Conservation (phyloP, 2,113 vertebrate genomes). For the Nycticebus coucang region DNA sequence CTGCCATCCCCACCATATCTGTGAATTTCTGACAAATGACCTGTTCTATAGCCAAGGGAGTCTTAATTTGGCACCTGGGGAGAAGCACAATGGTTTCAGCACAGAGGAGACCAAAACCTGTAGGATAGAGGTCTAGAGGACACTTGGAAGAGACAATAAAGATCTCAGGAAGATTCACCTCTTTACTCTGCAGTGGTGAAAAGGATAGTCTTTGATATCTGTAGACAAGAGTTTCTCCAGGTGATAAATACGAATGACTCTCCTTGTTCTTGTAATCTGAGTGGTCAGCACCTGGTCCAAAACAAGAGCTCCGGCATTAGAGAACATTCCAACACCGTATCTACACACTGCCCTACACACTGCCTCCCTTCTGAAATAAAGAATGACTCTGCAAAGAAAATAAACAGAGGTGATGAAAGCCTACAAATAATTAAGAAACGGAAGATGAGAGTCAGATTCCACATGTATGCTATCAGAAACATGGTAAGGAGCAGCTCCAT, state of each 20-base stretch:
- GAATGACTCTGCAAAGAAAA: constrained; percentile 47
- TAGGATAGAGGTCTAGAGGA: constrained; percentile 5
- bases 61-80: constrained; percentile 62
- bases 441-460: constrained; percentile 47
- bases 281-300: constrained; percentile 76
- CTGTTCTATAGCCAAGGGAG: neutral
- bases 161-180: constrained; percentile 52
- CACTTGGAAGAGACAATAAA: constrained; percentile 40
- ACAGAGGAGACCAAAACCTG: constrained; percentile 56
- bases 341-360: constrained; percentile 47
- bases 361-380: constrained; percentile 76
- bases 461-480: constrained; percentile 6
- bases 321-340: constrained; percentile 75
- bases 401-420: constrained; percentile 36
- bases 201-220: constrained; percentile 68
- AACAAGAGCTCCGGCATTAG: constrained; percentile 72
- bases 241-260: constrained; percentile 77
- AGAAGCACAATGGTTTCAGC: constrained; percentile 62
- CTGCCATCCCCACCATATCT: constrained; percentile 60
- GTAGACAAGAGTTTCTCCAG: constrained; percentile 68
- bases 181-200: constrained; percentile 73
- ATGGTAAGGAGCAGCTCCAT: neutral
- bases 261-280: constrained; percentile 79
- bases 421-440: constrained; percentile 49
- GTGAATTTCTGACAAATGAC: constrained; percentile 68